Base-by-base conservation (phyloP, 37 sponge, comb jelly and placozoan species). In the Diacarnus erythraeanus region DNA sequence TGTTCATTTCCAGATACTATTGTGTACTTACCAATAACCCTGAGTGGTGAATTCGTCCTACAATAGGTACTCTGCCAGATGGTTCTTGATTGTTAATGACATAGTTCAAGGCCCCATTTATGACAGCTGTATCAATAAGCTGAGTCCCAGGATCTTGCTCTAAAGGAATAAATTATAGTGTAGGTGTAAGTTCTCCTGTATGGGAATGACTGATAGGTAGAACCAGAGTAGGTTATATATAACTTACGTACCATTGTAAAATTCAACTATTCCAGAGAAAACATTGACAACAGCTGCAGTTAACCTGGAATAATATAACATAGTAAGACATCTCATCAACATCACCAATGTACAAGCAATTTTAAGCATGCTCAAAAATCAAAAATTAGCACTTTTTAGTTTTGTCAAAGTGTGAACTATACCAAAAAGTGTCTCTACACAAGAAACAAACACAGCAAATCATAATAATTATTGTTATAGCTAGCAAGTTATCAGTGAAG, bases 21-120 rank as follows among this genome's bases (percentile, higher is more conserved):
- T n/a, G n/a, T n/a, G n/a, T 38, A 58, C 81, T 1, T 56, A 87
- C 87, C 76, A 87, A 36, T 5, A 87, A 69, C 61, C 71, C 57
- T 59, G 68, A 87, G 76, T 80, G 80, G 60, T 80, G 80, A 6
- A 80, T 68, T 26, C 47, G 71, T 0, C 87, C 87, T 43, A 69
- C 38, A 21, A 72, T 54, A 0, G 69, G 69, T 27, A 87, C 42
- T 22, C 26, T 41, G 9, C 87, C 81, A 4, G 70, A 41, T 51
- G 66, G 58, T 18, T 40, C 29, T 70, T 87, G 87, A 12, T 74
- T 67, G 21, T 39, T 25, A 30, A 80, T 35, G 51, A 87, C 35
- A 69, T 80, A 87, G 38, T 75, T 87, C 36, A 80, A 30, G 9
- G 77, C 87, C 39, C 72, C 69, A 42, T 63, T 30, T 27, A 87